Conservation (phyloP, 2,888 invertebrate genomes). For the Platycheirus albimanus region DNA sequence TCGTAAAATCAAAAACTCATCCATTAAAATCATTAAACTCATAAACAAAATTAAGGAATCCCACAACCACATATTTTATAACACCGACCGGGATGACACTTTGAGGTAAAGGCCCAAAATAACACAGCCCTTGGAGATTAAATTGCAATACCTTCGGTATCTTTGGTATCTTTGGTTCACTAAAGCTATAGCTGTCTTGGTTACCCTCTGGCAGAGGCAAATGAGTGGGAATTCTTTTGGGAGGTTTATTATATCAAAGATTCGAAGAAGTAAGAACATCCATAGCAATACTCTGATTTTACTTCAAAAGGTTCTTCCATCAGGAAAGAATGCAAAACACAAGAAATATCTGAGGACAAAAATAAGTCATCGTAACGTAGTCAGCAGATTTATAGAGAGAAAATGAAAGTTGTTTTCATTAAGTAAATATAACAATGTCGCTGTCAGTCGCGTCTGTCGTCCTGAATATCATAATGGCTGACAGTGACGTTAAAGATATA, state of each 20-base stretch:
- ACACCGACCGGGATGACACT: not conserved
- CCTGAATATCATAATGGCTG: too few relatives aligned
- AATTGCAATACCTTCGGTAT: slow-evolving; percentile 4
- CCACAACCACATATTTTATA: not conserved
- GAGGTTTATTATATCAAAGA: slow-evolving; percentile 35
- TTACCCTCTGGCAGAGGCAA: not conserved
- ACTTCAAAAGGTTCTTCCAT: too few relatives aligned
- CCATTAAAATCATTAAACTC: not conserved
- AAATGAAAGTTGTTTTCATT: too few relatives aligned
- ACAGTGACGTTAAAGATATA: too few relatives aligned
- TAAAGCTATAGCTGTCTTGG: not conserved
- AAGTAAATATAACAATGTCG: too few relatives aligned
- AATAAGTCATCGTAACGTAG: too few relatives aligned
- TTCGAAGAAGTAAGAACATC: too few relatives aligned
- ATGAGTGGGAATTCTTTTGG: slow-evolving; percentile 34
- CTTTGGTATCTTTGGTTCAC: not conserved
- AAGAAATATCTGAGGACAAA: too few relatives aligned
- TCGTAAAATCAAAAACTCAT: not conserved
- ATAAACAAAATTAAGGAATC: not conserved
- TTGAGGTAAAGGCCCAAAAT: slow-evolving; percentile 2
- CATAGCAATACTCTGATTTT: too few relatives aligned
- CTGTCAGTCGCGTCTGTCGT: too few relatives aligned
- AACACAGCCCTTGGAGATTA: not conserved
- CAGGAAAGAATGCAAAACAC: too few relatives aligned
- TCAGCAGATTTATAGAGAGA: too few relatives aligned